Conservation (phyloP, 53 echinoderm and acorn worm genomes). For the Zoroaster sp. region DNA sequence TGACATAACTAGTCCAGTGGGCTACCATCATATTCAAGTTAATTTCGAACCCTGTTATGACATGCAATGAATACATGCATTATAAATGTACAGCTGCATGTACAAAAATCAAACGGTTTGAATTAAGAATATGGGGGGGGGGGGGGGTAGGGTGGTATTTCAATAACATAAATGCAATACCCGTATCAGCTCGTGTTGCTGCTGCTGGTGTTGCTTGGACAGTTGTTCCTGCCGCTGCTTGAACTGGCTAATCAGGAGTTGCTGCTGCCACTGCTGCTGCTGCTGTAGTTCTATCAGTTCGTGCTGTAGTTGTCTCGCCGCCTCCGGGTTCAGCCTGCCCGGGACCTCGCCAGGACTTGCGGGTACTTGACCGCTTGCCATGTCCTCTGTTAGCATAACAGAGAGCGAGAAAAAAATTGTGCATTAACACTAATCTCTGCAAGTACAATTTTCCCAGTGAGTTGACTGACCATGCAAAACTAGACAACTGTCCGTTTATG, state of each 20-base stretch:
- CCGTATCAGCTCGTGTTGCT: slow-evolving; percentile 89
- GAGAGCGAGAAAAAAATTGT: too few species aligned
- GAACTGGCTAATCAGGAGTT: slow-evolving; percentile 91
- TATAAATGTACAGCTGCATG: too few species aligned
- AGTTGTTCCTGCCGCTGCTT: slow-evolving; percentile 86
- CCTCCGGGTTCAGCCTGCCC: slow-evolving; percentile 46
- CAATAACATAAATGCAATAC: slow-evolving; percentile 26
- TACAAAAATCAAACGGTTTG: too few species aligned
- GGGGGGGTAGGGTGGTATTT: background rate
- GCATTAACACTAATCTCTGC: too few species aligned
- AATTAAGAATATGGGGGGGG: background rate
- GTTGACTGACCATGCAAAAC: too few species aligned
- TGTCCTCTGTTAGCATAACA: slow-evolving; percentile 35
- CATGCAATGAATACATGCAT: too few species aligned
- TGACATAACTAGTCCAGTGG: too few species aligned
- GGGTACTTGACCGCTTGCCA: slow-evolving; percentile 66
- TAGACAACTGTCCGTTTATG: too few species aligned
- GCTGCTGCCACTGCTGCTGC: slow-evolving; percentile 98
- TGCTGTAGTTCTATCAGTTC: slow-evolving; percentile 81
- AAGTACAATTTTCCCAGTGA: background rate
- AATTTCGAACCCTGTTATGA: too few species aligned
- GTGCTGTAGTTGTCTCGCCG: slow-evolving; percentile 61
- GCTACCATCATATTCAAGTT: too few species aligned
- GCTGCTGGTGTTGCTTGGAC: slow-evolving; percentile 88
- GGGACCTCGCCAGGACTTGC: slow-evolving; percentile 43